These are phyloP conservation scores for Pachyuromys duprasi DNA, from an alignment of 2,797 vertebrate genomes.

Conservation along the genomic window DNA sequence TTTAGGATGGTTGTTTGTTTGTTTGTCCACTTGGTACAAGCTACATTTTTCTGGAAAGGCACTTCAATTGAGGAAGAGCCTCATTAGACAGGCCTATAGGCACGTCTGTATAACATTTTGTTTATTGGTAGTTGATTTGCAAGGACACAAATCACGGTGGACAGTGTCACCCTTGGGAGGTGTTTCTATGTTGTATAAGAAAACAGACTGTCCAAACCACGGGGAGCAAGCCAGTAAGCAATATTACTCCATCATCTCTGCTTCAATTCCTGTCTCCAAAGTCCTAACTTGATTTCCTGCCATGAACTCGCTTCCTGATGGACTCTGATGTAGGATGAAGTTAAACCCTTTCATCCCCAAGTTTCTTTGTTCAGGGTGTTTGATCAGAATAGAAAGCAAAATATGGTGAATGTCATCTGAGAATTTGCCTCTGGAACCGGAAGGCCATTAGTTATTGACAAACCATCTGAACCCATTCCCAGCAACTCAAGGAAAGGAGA, in stretches of 20 bases:
- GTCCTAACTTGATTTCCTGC: neutral
- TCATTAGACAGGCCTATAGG: neutral
- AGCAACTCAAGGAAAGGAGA: neutral
- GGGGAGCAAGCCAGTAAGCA: too few species aligned
- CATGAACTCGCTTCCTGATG: too few species aligned
- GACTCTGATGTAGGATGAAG: neutral
- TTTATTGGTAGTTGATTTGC: neutral
- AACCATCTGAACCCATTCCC: neutral
- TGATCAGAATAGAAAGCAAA: neutral
- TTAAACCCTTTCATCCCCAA: neutral
- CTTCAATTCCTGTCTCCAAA: neutral
- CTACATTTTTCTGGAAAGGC: neutral
- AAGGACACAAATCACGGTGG: neutral
- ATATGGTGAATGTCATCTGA: neutral
- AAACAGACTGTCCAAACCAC: too few species aligned
- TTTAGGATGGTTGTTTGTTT: neutral
- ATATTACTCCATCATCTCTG: neutral
- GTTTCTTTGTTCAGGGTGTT: neutral
- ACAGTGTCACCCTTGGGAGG: neutral
- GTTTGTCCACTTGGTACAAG: neutral
- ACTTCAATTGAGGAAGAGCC: neutral
- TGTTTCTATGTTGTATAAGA: neutral
- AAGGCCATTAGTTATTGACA: neutral
- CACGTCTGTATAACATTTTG: neutral
- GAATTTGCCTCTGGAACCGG: neutral